A percentile compares a stretch with the other conserved stretches of the same genome.
Evolutionary conservation across 2,888 invertebrate genomes (phyloP).

Genomic region (Xestia sexstrigata): DNA sequence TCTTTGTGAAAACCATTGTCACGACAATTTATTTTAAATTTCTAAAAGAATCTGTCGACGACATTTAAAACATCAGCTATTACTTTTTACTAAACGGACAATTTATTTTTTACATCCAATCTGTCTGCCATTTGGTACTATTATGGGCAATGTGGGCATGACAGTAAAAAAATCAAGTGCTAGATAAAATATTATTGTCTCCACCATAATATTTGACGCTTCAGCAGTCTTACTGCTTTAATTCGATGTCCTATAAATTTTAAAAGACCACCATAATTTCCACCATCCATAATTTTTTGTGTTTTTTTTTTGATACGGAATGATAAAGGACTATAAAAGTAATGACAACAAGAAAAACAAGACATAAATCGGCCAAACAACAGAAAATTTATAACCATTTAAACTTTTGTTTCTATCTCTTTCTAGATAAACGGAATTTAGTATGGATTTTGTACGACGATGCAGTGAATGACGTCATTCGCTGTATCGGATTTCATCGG

Average conservation of each 20-base stretch:
- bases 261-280: neutral
- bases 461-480: too few species aligned
- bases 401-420: too few species aligned
- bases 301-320: too few species aligned
- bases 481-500: too few species aligned
- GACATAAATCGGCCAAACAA: too few species aligned
- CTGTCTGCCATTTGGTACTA: neutral
- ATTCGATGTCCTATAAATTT: slow-evolving; percentile 17
- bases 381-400: too few species aligned
- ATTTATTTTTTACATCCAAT: slow-evolving; percentile 22
- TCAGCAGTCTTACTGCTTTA: neutral
- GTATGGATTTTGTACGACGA: too few species aligned
- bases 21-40: slow-evolving; percentile 17
- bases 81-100: slow-evolving; percentile 21
- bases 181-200: slow-evolving; percentile 47
- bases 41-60: slow-evolving; percentile 18
- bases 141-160: neutral
- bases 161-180: slow-evolving; percentile 40
- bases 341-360: too few species aligned
- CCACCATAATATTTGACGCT: slow-evolving; percentile 22
- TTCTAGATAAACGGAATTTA: too few species aligned
- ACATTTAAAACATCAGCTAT: neutral
- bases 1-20: neutral
- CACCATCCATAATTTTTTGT: too few species aligned
- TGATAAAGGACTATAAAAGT: too few species aligned